A percentile compares a stretch with the other conserved stretches of the same genome.
Evolutionary conservation across 2,797 vertebrate genomes (phyloP).

Genomic region (Oryzias sinensis): DNA sequence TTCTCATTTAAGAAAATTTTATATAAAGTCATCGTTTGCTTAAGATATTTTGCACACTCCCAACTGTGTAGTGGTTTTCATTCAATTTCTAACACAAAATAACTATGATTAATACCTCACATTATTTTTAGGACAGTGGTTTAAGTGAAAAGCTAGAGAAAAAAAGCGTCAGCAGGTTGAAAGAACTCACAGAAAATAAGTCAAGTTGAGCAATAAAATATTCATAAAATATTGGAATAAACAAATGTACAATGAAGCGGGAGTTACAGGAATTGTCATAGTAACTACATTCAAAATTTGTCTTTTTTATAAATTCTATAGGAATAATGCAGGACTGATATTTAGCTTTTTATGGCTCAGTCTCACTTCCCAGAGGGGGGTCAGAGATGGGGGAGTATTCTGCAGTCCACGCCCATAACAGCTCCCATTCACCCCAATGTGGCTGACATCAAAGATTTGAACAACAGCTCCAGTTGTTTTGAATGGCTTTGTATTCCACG

Average conservation of each 20-base stretch:
- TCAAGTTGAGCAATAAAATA: slow-evolving; percentile 39
- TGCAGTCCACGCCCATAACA: slow-evolving; percentile 36
- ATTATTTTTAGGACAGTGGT: slow-evolving; percentile 41
- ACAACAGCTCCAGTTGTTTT: slow-evolving; percentile 38
- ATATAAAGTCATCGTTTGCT: background rate
- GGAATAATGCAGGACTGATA: slow-evolving; percentile 19
- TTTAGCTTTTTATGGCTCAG: slow-evolving; percentile 10
- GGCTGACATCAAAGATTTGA: slow-evolving; percentile 41
- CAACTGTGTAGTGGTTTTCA: slow-evolving; percentile 56
- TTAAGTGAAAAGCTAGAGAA: slow-evolving; percentile 16
- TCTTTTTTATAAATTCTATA: background rate
- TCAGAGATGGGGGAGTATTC: slow-evolving; percentile 23
- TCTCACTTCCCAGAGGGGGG: slow-evolving; percentile 14
- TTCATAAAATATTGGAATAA: slow-evolving; percentile 4
- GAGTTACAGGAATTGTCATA: too few species aligned
- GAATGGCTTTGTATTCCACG: slow-evolving; percentile 48
- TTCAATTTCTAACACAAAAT: slow-evolving; percentile 56
- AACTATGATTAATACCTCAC: slow-evolving; percentile 35
- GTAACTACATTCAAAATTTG: slow-evolving; percentile 51
- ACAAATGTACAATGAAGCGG: slow-evolving; percentile 6
- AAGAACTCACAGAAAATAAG: slow-evolving; percentile 22
- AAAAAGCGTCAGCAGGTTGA: slow-evolving; percentile 49
- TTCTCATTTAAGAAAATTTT: too few species aligned
- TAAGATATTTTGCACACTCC: slow-evolving; percentile 21
- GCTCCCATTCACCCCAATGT: slow-evolving; percentile 39